Base-by-base conservation (phyloP, 2,113 vertebrate species). In the Pavo muticus region DNA sequence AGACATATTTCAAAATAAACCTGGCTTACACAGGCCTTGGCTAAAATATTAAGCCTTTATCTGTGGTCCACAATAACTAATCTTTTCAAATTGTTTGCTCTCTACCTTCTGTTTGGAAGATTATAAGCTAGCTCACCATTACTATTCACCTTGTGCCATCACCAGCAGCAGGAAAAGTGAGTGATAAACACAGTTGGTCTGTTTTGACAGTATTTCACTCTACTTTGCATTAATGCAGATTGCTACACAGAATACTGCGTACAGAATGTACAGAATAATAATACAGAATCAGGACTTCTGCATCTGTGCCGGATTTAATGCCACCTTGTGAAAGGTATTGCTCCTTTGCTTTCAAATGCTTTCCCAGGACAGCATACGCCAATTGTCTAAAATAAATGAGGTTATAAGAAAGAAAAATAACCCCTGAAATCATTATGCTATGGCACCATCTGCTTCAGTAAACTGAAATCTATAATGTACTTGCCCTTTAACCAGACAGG, bases 41-140 rank as follows among this genome's bases (percentile, higher is more conserved):
- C 95, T 96, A 95, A 97, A 97, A 95, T 95, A 95, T 96, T 91
- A 93, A 96, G 88, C 92, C 70, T 95, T 97, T 95, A 93, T 96
- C 94, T 94, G 94, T 94, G 88, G 90, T 91, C 86, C 85, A 95
- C 95, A 94, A 95, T 84, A 95, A 95, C 90, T 96, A 94, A 95
- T 95, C 93, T 94, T 91, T 85, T 68, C 84, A 93, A 94, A 97
- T 93, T 88, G 61, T 94, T 97, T 97, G 88, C 80, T 93, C 73
- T 78, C 72, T 87, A 93, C 83, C 77, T 94, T 83, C 68, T 94
- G 92, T 84, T 93, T 96, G n/a, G 84, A 93, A 95, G 91, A 96
- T 86, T 96, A 92, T 93, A 90, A 87, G 86, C 73, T 90, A 93
- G 92, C 73, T 91, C 87, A 95, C 93, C 93, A 95, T 87, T 95